Base-by-base conservation (phyloP, 2,888 invertebrate genomes). In the Spatulosminthurus flaviceps region DNA sequence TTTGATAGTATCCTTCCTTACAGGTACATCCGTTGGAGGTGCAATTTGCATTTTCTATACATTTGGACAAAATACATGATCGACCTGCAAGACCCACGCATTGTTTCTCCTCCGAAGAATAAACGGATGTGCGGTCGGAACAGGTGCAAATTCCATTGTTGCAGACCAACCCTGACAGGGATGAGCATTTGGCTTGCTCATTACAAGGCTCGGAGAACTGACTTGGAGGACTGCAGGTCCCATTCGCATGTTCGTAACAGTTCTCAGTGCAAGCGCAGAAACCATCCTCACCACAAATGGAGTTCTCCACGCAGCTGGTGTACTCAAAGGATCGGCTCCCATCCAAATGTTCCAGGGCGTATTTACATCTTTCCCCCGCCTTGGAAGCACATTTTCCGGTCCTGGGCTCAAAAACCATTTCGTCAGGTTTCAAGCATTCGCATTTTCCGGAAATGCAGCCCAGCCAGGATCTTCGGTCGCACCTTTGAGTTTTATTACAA, bases 381-480 rank as follows among this genome's bases (percentile, higher is more conserved):
- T 78, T 78, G 0, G 78, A 73, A 22, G 67, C 78, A 67, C 78
- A 78, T 64, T 73, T 72, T 4, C 43, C 43, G 1, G 7, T 1
- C 5, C 19, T 22, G 16, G 5, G 0, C 19, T 73, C 78, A 22
- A 29, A 78, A 0, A 73, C 7, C 66, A 73, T 73, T 64, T 78
- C 77, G 4, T 70, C 71, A 1, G 16, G 28, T 29, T 42, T 64
- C 0, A 29, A 19, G 42, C 67, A 66, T 0, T 2, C 41, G 64
- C 67, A 72, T 13, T 21, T 11, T 1, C 43, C 43, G 7, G 73
- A 26, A 2, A 22, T 11, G 41, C 67, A 78, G 43, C 34, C 22
- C 64, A 78, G 16, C 72, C 78, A 64, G 0, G 34, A 5, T 19
- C 72, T n/a, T 11, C n/a, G 9, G 22, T 72, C 61, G 21, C 72